Evolutionary conservation across 1,140 invertebrate species (phyloP), one percentile per base, ranked within the genome.

Genomic region (Diprion similis): DNA sequence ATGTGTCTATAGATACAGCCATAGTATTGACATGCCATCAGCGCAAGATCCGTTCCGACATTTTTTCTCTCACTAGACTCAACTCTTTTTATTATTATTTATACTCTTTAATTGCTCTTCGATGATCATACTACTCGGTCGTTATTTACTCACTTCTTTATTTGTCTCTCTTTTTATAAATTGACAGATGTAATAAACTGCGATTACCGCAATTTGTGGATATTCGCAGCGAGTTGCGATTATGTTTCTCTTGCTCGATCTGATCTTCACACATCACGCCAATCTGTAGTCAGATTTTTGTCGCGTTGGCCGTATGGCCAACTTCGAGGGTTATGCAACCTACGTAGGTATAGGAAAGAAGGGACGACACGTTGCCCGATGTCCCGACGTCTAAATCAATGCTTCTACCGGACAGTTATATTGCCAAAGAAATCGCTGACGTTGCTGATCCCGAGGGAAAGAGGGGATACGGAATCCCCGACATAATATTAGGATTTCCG

Each of bases 401-500:
- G 81, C 51, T 37, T 37, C 24, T 17, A 17, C 84, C 80, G 80
- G 83, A 87, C 84, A 86, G 86, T 87, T 85, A 87, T 87, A 87
- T 87, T 86, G 86, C 83, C 75, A 74, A 78, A 79, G 79, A 85
- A 87, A 86, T 82, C 78, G 86, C 86, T 85, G 86, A 87, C 85
- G 78, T 74, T 70, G 74, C 67, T 17, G 66, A 80, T 77, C 78
- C 78, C 78, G 77, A 69, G 79, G 11, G 51, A 59, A 17, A 59
- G 11, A 59, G 11, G n/a, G 9, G 51, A 59, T 59, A 59, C 51
- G 51, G 51, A 59, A 59, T n/a, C n/a, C 51, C 51, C 51, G 78
- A 81, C 84, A 85, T 37, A 37, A 37, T 87, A 87, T 87, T 87
- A 86, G 86, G 86, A 87, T 87, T 86, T 86, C 84, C 83, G 83